Conservation (phyloP, 1,140 invertebrate genomes). For the Drosophila trapezifrons region DNA sequence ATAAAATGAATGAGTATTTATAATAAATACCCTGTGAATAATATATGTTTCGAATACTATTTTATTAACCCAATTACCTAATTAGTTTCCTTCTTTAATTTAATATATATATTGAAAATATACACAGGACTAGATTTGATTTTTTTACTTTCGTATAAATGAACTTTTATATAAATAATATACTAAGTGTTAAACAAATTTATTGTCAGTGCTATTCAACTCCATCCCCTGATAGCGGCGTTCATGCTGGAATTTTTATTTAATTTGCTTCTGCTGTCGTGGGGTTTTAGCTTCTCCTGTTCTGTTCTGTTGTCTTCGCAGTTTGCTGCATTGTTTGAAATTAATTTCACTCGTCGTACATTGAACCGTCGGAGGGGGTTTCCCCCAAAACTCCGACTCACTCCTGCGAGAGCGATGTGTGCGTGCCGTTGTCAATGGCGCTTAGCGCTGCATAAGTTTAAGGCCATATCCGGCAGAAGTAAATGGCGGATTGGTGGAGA, state of each 20-base stretch:
- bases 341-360: conserved; percentile 79
- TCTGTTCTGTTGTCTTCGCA: conserved; percentile 57
- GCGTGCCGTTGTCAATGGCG: conserved; percentile 72
- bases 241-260: conserved; percentile 79
- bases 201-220: conserved; percentile 18
- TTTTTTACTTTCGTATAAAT: too few relatives aligned
- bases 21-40: not conserved
- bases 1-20: not conserved
- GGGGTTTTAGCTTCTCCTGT: conserved; percentile 45
- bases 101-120: too few relatives aligned
- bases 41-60: not conserved
- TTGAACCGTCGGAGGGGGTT: conserved; percentile 44
- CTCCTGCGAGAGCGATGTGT: conserved; percentile 33
- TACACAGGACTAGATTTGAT: too few relatives aligned
- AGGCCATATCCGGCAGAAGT: conserved; percentile 27
- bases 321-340: conserved; percentile 79
- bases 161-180: too few relatives aligned
- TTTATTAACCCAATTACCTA: too few relatives aligned
- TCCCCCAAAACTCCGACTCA: not conserved
- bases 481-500: not conserved
- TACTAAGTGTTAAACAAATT: not conserved
- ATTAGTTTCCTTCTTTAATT: too few relatives aligned
- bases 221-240: conserved; percentile 15
- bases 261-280: conserved; percentile 72
- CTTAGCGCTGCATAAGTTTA: conserved; percentile 63